Conservation (phyloP, 2,113 vertebrate genomes). For the Canis aureus region DNA sequence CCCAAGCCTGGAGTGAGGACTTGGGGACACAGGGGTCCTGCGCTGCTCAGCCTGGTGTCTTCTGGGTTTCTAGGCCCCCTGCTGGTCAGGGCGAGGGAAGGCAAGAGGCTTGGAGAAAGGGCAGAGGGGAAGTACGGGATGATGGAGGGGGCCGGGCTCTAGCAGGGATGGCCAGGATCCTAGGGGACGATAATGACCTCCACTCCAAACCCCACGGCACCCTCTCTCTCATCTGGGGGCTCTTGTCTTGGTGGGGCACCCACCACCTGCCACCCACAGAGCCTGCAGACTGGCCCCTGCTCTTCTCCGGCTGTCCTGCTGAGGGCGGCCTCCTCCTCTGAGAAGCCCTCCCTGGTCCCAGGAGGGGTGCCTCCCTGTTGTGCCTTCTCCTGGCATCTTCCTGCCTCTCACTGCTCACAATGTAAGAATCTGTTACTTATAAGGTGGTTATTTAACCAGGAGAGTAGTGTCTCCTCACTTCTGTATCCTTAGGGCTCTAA, state of each 20-base stretch:
- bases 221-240: too few relatives aligned
- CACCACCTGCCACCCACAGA: neutral
- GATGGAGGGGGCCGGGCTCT: fast-evolving
- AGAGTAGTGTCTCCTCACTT: neutral
- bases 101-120: neutral
- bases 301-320: neutral
- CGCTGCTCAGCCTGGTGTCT: too few relatives aligned
- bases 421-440: neutral
- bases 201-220: neutral
- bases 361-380: neutral
- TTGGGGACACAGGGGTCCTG: neutral
- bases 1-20: neutral
- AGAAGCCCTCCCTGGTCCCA: neutral
- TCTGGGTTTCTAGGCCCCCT: neutral
- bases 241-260: neutral
- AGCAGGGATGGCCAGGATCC: neutral
- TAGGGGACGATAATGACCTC: neutral
- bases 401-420: neutral
- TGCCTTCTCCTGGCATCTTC: neutral
- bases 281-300: neutral
- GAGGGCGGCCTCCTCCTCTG: neutral
- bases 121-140: neutral
- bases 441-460: neutral
- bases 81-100: neutral
- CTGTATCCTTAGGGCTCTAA: neutral